phyloP scores from a whole-genome alignment of 2,797 vertebrate genomes.

The Chaetodon trifasciatus region DNA sequence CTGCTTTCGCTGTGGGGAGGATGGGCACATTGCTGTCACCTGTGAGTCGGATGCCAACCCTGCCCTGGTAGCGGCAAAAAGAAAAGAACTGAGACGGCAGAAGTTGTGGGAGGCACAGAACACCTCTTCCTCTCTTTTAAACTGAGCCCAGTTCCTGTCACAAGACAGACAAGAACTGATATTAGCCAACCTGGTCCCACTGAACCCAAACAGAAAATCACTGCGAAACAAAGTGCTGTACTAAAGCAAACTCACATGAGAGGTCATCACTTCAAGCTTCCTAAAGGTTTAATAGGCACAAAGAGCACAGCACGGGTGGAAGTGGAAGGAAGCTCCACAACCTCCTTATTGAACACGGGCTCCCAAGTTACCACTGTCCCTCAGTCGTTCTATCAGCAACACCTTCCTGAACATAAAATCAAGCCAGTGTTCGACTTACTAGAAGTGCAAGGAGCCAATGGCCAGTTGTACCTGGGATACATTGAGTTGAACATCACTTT shows the following conservation, averaged over 20 bases:
- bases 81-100: neutral
- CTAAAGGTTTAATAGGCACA: neutral
- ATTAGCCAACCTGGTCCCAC: neutral
- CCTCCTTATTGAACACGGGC: too few relatives aligned
- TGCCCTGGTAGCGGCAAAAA: neutral
- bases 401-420: neutral
- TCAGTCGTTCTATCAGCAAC: neutral
- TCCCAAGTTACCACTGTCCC: neutral
- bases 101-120: neutral
- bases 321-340: too few relatives aligned
- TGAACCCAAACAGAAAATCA: neutral
- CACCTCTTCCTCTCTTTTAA: neutral
- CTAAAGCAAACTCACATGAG: too few relatives aligned
- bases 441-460: too few relatives aligned
- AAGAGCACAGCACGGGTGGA: too few relatives aligned
- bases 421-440: neutral
- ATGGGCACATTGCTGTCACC: neutral
- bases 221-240: too few relatives aligned
- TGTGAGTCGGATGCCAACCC: neutral
- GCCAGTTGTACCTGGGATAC: too few relatives aligned
- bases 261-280: neutral
- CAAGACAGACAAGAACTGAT: too few relatives aligned
- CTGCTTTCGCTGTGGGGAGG: constrained; percentile 2
- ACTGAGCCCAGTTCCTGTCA: too few relatives aligned
- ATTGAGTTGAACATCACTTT: neutral